A percentile compares a stretch with the other conserved stretches of the same genome.
Conservation (phyloP, 92 coral and sea anemone species). For the Parazoanthus atlanticus region DNA sequence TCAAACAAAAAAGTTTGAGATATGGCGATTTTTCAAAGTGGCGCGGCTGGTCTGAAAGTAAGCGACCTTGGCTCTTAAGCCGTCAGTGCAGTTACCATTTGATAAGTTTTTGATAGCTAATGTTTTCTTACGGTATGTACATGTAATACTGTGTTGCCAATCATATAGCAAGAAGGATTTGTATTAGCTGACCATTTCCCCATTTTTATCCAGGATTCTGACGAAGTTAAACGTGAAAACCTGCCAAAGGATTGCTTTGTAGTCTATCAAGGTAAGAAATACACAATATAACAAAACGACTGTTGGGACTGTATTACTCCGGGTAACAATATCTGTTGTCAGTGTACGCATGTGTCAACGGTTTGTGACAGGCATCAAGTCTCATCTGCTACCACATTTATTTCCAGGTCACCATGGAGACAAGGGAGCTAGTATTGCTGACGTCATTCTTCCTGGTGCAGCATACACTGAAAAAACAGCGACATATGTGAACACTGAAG, state of each 20-base stretch:
- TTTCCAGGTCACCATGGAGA: constrained; percentile 98
- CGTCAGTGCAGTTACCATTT: background rate
- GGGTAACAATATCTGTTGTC: background rate
- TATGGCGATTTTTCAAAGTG: too few relatives aligned
- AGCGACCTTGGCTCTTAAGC: too few relatives aligned
- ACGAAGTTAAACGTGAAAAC: constrained; percentile 69
- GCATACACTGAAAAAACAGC: constrained; percentile 99
- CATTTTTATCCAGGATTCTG: constrained; percentile 70
- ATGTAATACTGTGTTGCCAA: background rate
- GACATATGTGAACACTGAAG: constrained; percentile 97
- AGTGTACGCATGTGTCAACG: background rate
- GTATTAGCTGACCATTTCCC: background rate
- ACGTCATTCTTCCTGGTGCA: constrained; percentile 95
- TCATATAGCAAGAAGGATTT: too few relatives aligned
- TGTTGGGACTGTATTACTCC: background rate
- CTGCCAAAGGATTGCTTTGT: constrained; percentile 92
- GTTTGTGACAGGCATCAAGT: too few relatives aligned
- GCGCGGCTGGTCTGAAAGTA: too few relatives aligned
- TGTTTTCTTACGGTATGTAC: background rate
- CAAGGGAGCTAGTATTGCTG: constrained; percentile 94
- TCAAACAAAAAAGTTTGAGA: too few relatives aligned
- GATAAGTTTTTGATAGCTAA: background rate
- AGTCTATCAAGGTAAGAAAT: constrained; percentile 89
- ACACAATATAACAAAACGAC: background rate
- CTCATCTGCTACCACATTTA: background rate